Evolutionary conservation across 2,888 invertebrate genomes (phyloP), one percentile per base, ranked within the genome.

Genomic region (Yponomeuta malinellus): DNA sequence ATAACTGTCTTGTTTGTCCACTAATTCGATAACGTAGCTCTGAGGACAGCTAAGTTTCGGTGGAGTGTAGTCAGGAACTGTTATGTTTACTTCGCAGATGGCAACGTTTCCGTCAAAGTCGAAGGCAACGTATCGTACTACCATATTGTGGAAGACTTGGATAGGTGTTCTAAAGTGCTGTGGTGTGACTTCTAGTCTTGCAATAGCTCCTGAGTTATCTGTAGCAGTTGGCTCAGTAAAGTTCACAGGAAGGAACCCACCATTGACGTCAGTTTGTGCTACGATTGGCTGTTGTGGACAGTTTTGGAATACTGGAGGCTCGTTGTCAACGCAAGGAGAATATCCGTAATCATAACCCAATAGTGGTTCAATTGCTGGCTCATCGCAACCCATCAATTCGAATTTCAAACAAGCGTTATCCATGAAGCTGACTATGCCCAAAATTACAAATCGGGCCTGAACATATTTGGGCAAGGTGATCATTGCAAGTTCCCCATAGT

Each of bases 81-180:
- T 97, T 48, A 99, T 97, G 79, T 98, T 98, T 48, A 99, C 98
- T 93, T 97, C 97, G 82, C 99, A 99, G 82, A 98, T 98, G 15
- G 98, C 99, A 15, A 98, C 98, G 82, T 99, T 99, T 76, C 98
- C 98, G 81, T 98, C 98, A 79, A 97, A 98, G 89, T 99, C 99
- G 80, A 97, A 99, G 3, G 99, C 99, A 1, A 98, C 96, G 80
- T 98, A 99, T 90, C 97, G 96, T 0, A 98, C 97, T 48, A 97
- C 96, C 81, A 97, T 97, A 75, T 98, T 98, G 81, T 97, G 95
- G 86, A 98, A 98, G 12, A 98, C 94, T 83, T 95, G 95, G 75
- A 97, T 94, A 0, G 98, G 98, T 1, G 97, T 97, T 80, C 94
- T 95, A 87, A 98, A 98, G 77, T 96, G 97, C 76, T 96, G 95